These are phyloP conservation scores for Centrocercus urophasianus DNA, from an alignment of 2,113 vertebrate species.

Conservation along the genomic window DNA sequence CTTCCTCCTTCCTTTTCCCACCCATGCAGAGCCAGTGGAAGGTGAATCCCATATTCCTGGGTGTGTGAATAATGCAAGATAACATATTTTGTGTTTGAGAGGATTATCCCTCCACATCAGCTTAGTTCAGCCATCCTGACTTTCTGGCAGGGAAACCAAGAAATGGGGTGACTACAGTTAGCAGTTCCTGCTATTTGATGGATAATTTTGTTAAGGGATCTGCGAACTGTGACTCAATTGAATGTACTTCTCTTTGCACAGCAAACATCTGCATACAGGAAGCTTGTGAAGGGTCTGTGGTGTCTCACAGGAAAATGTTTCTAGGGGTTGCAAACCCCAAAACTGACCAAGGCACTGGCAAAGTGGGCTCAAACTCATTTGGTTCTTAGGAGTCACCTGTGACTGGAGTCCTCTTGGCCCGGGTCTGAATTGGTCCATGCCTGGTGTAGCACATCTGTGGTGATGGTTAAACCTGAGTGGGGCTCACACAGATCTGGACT, in stretches of 20 bases:
- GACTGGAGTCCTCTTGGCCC: neutral
- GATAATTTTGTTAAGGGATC: neutral
- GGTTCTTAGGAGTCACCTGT: neutral
- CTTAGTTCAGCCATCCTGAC: neutral
- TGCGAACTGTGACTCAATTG: neutral
- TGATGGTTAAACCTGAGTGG: neutral
- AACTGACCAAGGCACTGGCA: neutral
- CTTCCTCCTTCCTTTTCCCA: too few species aligned
- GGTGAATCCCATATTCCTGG: neutral
- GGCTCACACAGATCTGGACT: neutral
- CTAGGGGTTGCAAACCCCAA: neutral
- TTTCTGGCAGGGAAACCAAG: neutral
- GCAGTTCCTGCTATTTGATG: neutral
- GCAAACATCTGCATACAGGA: neutral
- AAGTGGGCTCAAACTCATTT: neutral
- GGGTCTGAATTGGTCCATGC: neutral
- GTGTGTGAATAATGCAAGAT: neutral
- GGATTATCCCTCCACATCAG: neutral
- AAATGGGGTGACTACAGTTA: neutral
- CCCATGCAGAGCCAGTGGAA: neutral
- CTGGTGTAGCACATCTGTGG: neutral
- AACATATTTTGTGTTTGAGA: neutral
- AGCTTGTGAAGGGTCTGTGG: neutral
- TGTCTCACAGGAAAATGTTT: neutral
- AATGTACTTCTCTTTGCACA: neutral